Evolutionary conservation across 2,113 vertebrate genomes (phyloP).

Genomic region (Podiceps cristatus): DNA sequence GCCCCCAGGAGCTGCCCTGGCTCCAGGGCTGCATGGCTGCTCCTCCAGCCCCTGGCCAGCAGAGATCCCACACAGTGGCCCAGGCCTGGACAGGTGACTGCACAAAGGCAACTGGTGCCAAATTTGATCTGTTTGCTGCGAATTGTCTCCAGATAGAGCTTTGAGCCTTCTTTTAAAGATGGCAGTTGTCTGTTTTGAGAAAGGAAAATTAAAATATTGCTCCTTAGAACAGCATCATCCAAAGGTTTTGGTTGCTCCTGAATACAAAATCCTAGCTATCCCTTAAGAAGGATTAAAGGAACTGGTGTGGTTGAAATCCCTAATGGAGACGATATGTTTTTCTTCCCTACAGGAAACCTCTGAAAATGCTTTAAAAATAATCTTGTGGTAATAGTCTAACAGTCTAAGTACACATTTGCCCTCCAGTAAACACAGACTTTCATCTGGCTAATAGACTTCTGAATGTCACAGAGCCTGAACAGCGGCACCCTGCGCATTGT

Average conservation of each 20-base stretch:
- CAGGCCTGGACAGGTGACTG: not conserved
- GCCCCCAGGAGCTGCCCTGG: not conserved
- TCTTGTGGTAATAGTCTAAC: not conserved
- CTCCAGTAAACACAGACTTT: not conserved
- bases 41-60: not conserved
- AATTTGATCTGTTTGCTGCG: not conserved
- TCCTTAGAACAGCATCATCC: not conserved
- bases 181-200: not conserved
- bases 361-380: not conserved
- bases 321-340: not conserved
- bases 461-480: not conserved
- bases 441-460: not conserved
- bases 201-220: not conserved
- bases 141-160: not conserved
- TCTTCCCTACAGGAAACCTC: not conserved
- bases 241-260: not conserved
- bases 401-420: not conserved
- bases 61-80: rapidly evolving
- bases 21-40: rapidly evolving
- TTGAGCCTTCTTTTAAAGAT: not conserved
- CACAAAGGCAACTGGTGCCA: rapidly evolving
- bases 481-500: rapidly evolving
- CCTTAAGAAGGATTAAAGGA: conserved; percentile 10
- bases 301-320: not conserved
- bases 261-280: not conserved